Conservation (phyloP, 2,888 invertebrate genomes). For the Geotrupes spiniger region DNA sequence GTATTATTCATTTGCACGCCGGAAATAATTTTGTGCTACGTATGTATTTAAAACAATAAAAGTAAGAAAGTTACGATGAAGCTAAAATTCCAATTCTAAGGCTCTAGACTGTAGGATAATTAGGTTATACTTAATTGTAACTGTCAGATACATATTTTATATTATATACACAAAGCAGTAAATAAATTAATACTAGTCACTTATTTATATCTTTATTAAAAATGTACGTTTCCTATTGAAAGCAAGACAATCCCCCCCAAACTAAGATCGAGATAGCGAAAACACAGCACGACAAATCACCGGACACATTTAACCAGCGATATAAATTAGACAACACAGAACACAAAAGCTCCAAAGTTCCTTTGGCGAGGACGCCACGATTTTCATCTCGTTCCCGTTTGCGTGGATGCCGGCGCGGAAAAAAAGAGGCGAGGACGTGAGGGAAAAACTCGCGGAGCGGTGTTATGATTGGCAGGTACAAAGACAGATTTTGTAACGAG, state of each 20-base stretch:
- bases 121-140: no score
- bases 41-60: no score
- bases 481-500: constrained; percentile 38
- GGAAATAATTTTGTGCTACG: no score
- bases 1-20: no score
- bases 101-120: no score
- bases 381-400: not conserved
- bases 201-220: no score
- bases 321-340: constrained; percentile 41
- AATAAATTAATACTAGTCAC: no score
- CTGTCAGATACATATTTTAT: no score
- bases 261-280: constrained; percentile 37
- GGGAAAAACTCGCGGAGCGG: constrained; percentile 11
- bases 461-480: constrained; percentile 39
- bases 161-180: no score
- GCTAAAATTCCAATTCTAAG: no score
- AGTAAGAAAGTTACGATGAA: no score
- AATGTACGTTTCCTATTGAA: no score
- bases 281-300: constrained; percentile 43
- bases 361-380: constrained; percentile 1
- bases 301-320: constrained; percentile 38
- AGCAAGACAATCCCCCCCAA: constrained; percentile 23
- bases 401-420: constrained; percentile 5
- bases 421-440: constrained; percentile 17
- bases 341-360: constrained; percentile 11